Conservation (phyloP, 53 echinoderm and acorn worm species). For the Echinarachnius parma region DNA sequence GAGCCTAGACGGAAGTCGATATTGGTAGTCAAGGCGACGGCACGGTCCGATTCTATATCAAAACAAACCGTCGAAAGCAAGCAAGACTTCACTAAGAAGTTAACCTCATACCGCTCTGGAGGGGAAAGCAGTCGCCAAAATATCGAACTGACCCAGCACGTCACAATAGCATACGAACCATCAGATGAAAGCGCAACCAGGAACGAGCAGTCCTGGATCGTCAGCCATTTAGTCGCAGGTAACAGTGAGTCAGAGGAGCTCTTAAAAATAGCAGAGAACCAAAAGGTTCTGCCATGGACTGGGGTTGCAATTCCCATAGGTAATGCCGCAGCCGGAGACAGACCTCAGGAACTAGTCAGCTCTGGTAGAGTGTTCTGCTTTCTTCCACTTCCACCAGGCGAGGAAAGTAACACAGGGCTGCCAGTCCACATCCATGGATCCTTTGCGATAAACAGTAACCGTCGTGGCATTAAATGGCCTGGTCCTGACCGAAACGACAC, state of each 20-base stretch:
- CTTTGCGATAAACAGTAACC: conserved; percentile 48
- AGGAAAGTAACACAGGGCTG: conserved; percentile 40
- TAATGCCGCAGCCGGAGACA: not conserved
- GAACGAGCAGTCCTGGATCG: not conserved
- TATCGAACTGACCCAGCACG: not conserved
- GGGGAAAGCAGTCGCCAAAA: not conserved
- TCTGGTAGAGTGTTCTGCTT: conserved; percentile 80
- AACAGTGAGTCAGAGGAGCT: not conserved
- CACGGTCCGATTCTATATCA: no score
- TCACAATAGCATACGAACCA: not conserved
- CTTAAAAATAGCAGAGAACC: not conserved
- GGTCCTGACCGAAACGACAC: conserved; percentile 48
- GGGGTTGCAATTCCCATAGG: conserved; percentile 39
- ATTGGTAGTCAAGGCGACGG: no score
- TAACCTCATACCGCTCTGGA: not conserved
- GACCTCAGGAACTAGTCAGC: not conserved
- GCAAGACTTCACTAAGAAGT: no score
- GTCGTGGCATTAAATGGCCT: conserved; percentile 53
- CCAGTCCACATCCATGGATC: conserved; percentile 57
- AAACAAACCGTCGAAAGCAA: no score
- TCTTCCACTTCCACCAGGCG: conserved; percentile 55
- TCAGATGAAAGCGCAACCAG: not conserved
- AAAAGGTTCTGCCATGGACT: conserved; percentile 32
- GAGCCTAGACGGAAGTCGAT: no score
- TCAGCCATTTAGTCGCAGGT: conserved; percentile 8